Evolutionary conservation across 2,888 invertebrate genomes (phyloP).

Genomic region (Cepaea hortensis): DNA sequence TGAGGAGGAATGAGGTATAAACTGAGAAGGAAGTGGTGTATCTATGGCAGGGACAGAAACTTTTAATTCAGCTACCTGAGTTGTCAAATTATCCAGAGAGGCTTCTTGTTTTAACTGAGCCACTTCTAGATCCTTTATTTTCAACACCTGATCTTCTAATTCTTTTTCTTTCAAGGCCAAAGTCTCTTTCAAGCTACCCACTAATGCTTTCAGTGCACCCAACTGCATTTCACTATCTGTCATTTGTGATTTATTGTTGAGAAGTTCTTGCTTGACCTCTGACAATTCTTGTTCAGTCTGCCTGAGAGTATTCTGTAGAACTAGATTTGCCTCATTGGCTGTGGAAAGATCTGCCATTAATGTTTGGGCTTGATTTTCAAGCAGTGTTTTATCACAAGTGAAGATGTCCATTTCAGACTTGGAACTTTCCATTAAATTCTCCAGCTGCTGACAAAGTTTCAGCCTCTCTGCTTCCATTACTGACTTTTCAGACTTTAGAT

Average conservation of each 20-base stretch:
- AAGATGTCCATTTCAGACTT: slow-evolving; percentile 32
- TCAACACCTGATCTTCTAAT: slow-evolving; percentile 43
- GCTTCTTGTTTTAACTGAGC: slow-evolving; percentile 27
- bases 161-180: slow-evolving; percentile 48
- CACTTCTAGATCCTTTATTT: slow-evolving; percentile 45
- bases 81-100: not conserved
- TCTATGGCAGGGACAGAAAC: not conserved
- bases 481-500: slow-evolving; percentile 11
- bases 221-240: slow-evolving; percentile 28
- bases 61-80: slow-evolving; percentile 32
- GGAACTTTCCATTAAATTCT: slow-evolving; percentile 17
- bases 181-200: slow-evolving; percentile 48
- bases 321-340: slow-evolving; percentile 11
- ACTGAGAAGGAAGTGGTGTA: not conserved
- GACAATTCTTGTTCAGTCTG: slow-evolving; percentile 44
- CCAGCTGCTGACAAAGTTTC: slow-evolving; percentile 33
- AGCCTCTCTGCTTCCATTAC: slow-evolving; percentile 38
- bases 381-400: not conserved
- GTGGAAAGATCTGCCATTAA: slow-evolving; percentile 26
- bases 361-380: slow-evolving; percentile 20
- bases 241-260: not conserved
- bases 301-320: slow-evolving; percentile 28
- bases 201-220: slow-evolving; percentile 7
- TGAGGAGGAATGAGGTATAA: slow-evolving; percentile 31
- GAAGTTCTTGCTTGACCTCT: slow-evolving; percentile 43